Evolutionary conservation across 1,140 invertebrate species (phyloP), one percentile per base, ranked within the genome.

Genomic region (Agrilus planipennis): DNA sequence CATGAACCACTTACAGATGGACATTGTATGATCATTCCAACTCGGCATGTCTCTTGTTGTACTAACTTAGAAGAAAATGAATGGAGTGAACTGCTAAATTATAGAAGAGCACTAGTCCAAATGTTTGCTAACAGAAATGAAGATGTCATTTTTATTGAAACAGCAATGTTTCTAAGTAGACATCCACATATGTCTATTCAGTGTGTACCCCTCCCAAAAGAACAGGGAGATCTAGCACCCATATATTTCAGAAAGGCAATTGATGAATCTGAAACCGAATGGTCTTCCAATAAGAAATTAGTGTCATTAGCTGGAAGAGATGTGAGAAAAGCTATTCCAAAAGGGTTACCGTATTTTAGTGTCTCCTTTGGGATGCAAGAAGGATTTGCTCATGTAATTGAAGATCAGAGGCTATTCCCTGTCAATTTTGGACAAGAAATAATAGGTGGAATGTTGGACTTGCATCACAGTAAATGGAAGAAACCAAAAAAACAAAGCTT

Each of bases 241-340:
- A 93, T 97, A 46, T 97, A 95, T 68, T 97, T 97, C 57, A 95
- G 94, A 75, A 97, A 98, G 79, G 92, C 91, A 0, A 77, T 98
- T 32, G 67, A 88, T 52, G 93, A 97, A 63, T 91, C 84, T 47
- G 93, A 96, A 67, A 76, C 73, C 17, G 91, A 96, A 68, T 97
- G 93, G 92, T 74, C 86, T 10, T 79, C 81, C 46, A 97, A 98
- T 60, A 92, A 91, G 56, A 97, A 98, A 70, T 62, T 98, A n/a
- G 72, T 97, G 1, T 82, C 90, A 44, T 64, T 96, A 17, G 63
- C 60, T 14, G 60, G 71, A 1, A 79, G 78, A 59, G 77, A 84
- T 64, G 69, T 95, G 14, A 70, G 86, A 27, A 74, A 73, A 62
- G 75, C 80, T 11, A 73, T 98, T 41, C 94, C 93, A 6, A 94